Evolutionary conservation across 1,140 invertebrate species (phyloP), one percentile per base, ranked within the genome.

Genomic region (Oryctes rhinoceros): DNA sequence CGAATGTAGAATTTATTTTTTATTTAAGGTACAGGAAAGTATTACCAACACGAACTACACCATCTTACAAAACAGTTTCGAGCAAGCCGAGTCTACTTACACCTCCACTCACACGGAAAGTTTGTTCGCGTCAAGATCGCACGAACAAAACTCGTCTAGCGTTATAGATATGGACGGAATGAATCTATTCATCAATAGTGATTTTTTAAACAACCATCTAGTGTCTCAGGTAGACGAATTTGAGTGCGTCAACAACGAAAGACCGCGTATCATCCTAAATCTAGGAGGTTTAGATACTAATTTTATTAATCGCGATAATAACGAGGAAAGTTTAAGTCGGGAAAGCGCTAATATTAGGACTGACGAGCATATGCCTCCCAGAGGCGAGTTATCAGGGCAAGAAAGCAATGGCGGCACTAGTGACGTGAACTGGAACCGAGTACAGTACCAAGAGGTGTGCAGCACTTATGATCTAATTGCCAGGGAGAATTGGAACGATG

Each of bases 281-380:
- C 84, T 87, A 20, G 84, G 84, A 9, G 84, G 81, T 20, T 53
- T 80, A 10, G 80, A 82, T 3, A 78, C 67, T 37, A 75, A 81
- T 79, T 78, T 79, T 76, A 37, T 82, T 15, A 82, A 84, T 71
- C 80, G 83, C 67, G 88, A 88, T 49, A 89, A 92, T 78, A 87
- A 90, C 76, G 91, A 90, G 74, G 88, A 90, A 81, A 89, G 90
- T 67, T 88, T 90, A 20, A 91, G 91, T 78, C 90, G 91, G 77
- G 90, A 91, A 74, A 91, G 91, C 76, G 65, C 94, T 48, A 93
- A 95, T 84, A 95, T 96, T 83, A 91, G 94, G 82, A 92, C 94
- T 0, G 94, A 96, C 85, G 95, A 96, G 86, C 92, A 92, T 77
- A 96, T 96, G 94, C 94, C 95, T 47, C 92, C 95, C 0, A 90